Evolutionary conservation across 2,113 vertebrate species (phyloP).

Genomic region (Noturus placidus): DNA sequence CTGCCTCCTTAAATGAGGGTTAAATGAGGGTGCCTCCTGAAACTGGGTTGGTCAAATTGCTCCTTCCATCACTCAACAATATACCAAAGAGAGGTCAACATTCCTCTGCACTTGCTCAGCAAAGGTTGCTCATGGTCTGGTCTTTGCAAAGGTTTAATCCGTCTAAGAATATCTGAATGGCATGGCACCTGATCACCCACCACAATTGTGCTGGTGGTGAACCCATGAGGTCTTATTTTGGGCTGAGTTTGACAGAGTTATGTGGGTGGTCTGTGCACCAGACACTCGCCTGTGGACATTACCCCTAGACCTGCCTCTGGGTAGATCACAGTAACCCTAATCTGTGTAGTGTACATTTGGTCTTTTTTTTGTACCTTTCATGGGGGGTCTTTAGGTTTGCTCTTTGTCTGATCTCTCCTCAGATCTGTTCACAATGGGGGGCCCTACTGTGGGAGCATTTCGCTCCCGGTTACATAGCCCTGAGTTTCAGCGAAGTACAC

Average conservation of each 20-base stretch:
- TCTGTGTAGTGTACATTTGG: background rate
- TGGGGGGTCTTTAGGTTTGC: background rate
- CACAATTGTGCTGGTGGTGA: background rate
- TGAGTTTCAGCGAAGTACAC: background rate
- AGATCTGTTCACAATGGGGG: conserved; percentile 22
- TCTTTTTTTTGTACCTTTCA: conserved; percentile 14
- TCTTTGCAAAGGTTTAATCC: background rate
- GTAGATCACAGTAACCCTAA: conserved; percentile 7
- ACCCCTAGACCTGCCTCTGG: background rate
- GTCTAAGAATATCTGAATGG: background rate
- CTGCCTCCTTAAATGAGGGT: background rate
- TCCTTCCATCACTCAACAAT: background rate
- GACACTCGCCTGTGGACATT: background rate
- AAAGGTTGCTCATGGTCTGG: background rate
- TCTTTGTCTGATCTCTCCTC: background rate
- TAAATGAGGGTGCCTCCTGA: background rate
- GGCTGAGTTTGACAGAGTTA: background rate
- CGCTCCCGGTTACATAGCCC: background rate
- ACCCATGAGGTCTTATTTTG: background rate
- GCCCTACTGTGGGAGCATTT: background rate
- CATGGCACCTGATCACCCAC: background rate
- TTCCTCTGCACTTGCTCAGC: background rate
- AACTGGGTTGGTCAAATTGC: background rate
- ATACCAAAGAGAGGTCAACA: background rate
- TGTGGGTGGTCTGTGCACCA: conserved; percentile 2